These are phyloP conservation scores for Pogonomyrmex californicus DNA, from an alignment of 1,140 invertebrate species.

Conservation along the genomic window DNA sequence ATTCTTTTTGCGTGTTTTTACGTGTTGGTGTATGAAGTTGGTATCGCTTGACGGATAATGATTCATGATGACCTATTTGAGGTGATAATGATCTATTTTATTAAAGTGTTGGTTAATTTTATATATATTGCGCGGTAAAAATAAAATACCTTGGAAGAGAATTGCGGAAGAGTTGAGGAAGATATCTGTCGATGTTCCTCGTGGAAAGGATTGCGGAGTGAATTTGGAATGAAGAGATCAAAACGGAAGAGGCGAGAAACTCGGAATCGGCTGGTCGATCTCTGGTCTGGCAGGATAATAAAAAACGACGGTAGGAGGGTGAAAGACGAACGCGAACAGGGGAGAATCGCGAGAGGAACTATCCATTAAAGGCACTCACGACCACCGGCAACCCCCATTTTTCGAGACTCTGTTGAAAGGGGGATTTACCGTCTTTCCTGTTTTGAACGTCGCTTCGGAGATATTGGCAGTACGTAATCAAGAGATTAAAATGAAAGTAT, in stretches of 20 bases:
- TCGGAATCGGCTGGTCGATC: slow-evolving; percentile 57
- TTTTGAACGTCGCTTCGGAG: slow-evolving; percentile 3
- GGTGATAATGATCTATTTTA: neutral
- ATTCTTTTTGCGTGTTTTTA: too few species aligned
- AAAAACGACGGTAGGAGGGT: slow-evolving; percentile 45
- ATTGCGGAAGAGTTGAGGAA: slow-evolving; percentile 25
- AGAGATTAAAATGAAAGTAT: slow-evolving; percentile 56
- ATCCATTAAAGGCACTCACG: slow-evolving; percentile 59
- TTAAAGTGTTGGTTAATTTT: neutral
- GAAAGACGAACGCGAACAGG: slow-evolving; percentile 15
- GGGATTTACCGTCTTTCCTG: slow-evolving; percentile 16
- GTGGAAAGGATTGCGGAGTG: slow-evolving; percentile 29
- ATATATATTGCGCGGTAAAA: neutral
- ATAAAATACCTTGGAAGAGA: neutral
- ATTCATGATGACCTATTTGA: too few species aligned
- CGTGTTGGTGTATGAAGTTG: too few species aligned
- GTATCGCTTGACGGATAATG: too few species aligned
- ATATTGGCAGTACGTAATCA: slow-evolving; percentile 43
- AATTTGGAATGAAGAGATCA: slow-evolving; percentile 62
- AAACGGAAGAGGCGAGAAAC: slow-evolving; percentile 42
- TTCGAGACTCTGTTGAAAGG: slow-evolving; percentile 53
- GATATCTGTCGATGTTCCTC: slow-evolving; percentile 47
- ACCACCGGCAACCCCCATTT: slow-evolving; percentile 32
- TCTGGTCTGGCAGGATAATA: slow-evolving; percentile 47
- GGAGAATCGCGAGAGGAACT: slow-evolving; percentile 38